A percentile compares a stretch with the other conserved stretches of the same genome.
phyloP scores from a whole-genome alignment of 2,797 vertebrate genomes.

The Enteromius unitaeniatus region DNA sequence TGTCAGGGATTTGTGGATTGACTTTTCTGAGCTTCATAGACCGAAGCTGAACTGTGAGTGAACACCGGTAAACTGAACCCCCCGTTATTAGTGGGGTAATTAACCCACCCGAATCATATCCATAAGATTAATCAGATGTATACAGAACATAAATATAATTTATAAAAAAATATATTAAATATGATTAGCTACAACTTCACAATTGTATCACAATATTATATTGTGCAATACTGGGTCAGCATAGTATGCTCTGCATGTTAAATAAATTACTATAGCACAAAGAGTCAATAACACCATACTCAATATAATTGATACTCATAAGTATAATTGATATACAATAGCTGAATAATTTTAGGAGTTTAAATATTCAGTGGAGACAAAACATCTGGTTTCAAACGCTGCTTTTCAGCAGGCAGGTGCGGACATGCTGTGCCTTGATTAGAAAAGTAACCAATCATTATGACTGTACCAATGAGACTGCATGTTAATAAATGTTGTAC shows the following conservation, averaged over 20 bases:
- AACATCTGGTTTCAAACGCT: conserved; percentile 27
- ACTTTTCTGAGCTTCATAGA: not conserved
- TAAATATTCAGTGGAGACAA: conserved; percentile 10
- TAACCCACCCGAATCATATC: not conserved
- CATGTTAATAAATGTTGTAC: conserved; percentile 41
- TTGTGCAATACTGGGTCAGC: too few species aligned
- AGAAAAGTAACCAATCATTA: conserved; percentile 38
- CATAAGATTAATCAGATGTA: not conserved
- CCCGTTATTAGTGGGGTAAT: not conserved
- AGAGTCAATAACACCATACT: too few species aligned
- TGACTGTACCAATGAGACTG: conserved; percentile 20
- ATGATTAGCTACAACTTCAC: too few species aligned
- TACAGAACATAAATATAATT: not conserved
- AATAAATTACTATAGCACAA: not conserved
- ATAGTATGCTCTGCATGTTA: not conserved
- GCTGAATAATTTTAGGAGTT: not conserved
- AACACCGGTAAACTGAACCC: not conserved
- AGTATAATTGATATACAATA: too few species aligned
- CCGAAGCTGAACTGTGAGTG: not conserved
- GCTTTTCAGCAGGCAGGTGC: conserved; percentile 25
- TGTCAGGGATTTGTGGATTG: not conserved
- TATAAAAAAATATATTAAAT: not conserved
- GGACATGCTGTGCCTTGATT: conserved; percentile 35
- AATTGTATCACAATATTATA: too few species aligned
- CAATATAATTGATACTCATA: not conserved